A percentile compares a stretch with the other conserved stretches of the same genome.
phyloP scores from a whole-genome alignment of 2,797 vertebrate species.

The Nyctalus aviator region DNA sequence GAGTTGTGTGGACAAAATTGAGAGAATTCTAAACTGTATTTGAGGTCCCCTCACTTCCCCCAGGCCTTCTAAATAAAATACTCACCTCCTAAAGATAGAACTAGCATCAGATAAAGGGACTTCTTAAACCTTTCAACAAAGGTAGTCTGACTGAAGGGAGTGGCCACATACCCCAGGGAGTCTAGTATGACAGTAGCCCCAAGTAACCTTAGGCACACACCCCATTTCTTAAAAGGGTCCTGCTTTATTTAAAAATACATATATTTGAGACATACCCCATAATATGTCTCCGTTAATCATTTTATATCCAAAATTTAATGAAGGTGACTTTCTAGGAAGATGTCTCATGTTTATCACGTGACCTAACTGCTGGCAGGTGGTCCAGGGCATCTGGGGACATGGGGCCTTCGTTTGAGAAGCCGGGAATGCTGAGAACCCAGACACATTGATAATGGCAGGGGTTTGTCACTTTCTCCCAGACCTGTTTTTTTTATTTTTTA shows the following conservation, averaged over 20 bases:
- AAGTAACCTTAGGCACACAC: background rate
- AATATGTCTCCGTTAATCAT: background rate
- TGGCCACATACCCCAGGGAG: background rate
- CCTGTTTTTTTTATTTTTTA: background rate
- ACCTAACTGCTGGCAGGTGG: background rate
- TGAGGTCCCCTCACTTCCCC: background rate
- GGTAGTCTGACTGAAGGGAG: background rate
- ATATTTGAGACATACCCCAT: background rate
- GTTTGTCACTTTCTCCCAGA: background rate
- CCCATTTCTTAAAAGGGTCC: background rate
- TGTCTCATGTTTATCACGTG: background rate
- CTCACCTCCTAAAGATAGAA: background rate
- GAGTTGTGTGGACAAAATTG: background rate
- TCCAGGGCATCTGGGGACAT: background rate
- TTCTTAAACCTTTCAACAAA: constrained; percentile 41
- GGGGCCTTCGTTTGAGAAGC: background rate
- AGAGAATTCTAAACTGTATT: background rate
- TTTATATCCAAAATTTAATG: background rate
- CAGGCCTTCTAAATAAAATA: background rate
- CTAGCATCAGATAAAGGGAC: background rate
- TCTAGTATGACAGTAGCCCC: background rate
- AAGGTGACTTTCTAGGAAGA: constrained; percentile 5
- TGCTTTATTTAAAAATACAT: background rate
- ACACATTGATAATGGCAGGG: background rate
- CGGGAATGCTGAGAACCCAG: background rate